These are phyloP conservation scores for Furnarius figulus DNA, from an alignment of 2,113 vertebrate genomes.

Conservation along the genomic window DNA sequence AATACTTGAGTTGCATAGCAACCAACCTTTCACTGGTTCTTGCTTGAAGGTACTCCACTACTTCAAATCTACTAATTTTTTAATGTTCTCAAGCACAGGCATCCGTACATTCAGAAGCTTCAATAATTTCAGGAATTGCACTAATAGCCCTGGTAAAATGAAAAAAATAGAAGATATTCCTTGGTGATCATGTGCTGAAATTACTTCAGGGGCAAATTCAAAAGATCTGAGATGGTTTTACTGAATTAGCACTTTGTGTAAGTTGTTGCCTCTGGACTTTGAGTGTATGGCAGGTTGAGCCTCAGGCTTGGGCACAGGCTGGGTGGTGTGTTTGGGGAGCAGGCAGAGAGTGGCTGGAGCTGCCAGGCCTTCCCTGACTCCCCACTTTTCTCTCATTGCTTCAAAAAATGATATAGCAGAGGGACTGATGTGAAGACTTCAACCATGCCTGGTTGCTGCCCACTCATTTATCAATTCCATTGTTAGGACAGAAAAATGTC, in stretches of 20 bases:
- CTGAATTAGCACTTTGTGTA: neutral
- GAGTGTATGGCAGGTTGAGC: neutral
- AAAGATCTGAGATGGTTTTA: neutral
- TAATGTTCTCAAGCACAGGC: conserved; percentile 50
- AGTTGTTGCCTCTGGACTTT: neutral
- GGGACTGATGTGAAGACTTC: neutral
- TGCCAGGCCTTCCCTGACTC: neutral
- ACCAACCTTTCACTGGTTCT: conserved; percentile 67
- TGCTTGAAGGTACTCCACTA: conserved; percentile 61
- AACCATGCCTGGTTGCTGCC: neutral
- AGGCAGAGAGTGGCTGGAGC: neutral
- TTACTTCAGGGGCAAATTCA: neutral
- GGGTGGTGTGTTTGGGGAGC: neutral
- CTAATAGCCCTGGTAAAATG: neutral
- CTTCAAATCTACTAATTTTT: conserved; percentile 45
- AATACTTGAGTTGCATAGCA: conserved; percentile 75
- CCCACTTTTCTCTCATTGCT: neutral
- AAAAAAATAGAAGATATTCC: neutral
- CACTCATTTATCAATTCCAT: neutral
- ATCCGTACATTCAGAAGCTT: neutral
- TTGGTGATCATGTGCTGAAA: neutral
- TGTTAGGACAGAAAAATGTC: neutral
- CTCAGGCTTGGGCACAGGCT: neutral
- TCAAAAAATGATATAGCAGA: neutral
- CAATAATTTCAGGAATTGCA: neutral